These are phyloP conservation scores for Phainopepla nitens DNA, from an alignment of 2,113 vertebrate species.

Conservation along the genomic window DNA sequence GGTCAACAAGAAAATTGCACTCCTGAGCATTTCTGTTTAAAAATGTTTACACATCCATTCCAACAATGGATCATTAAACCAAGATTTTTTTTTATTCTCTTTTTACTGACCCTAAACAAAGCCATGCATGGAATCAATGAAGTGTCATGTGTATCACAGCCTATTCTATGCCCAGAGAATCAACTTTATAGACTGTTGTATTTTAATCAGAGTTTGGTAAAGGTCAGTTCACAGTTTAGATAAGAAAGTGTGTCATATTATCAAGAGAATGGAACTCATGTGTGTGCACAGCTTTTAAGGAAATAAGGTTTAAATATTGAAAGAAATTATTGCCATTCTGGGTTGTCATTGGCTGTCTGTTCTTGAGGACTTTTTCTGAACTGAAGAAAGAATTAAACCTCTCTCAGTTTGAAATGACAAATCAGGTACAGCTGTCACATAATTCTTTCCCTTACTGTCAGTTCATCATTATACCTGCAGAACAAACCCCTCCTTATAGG, in stretches of 20 bases:
- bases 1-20: neutral
- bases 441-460: neutral
- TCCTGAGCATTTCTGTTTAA: neutral
- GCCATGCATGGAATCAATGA: neutral
- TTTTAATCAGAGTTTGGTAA: neutral
- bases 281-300: neutral
- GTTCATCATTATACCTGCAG: neutral
- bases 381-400: neutral
- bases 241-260: neutral
- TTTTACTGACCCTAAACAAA: slow-evolving; percentile 22
- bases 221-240: neutral
- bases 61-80: neutral
- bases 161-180: neutral
- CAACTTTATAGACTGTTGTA: neutral
- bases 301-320: neutral
- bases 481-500: neutral
- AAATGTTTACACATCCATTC: neutral
- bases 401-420: neutral
- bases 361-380: neutral
- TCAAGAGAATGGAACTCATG: neutral
- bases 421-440: neutral
- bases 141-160: neutral
- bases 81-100: neutral
- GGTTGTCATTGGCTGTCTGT: neutral
- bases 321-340: neutral